Evolutionary conservation across 2,797 vertebrate genomes (phyloP).

Genomic region (Hypotaenidia okinawae): DNA sequence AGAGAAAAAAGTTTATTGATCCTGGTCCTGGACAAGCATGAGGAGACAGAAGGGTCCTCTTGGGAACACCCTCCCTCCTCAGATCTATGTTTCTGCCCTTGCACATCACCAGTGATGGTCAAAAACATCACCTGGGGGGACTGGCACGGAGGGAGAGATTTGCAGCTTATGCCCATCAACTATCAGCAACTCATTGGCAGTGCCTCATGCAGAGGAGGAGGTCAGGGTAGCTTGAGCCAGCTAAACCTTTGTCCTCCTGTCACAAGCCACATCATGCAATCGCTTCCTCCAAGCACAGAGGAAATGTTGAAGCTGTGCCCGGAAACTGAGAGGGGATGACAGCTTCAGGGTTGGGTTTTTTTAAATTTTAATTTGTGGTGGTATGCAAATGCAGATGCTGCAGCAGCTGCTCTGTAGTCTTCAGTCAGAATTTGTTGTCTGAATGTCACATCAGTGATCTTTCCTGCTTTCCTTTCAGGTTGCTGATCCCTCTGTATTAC

Average conservation of each 20-base stretch:
- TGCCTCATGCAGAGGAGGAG: neutral
- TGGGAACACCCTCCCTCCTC: neutral
- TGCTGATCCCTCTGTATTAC: neutral
- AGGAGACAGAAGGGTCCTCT: neutral
- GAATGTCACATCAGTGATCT: neutral
- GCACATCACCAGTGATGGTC: neutral
- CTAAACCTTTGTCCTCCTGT: neutral
- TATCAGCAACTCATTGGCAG: accelerated
- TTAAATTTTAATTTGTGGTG: neutral
- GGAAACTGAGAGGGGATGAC: neutral
- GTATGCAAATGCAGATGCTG: conserved; percentile 8
- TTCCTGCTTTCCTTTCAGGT: neutral
- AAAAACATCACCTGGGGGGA: neutral
- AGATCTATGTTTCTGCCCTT: neutral
- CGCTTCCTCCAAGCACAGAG: neutral
- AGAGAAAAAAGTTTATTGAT: neutral
- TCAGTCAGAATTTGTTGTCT: neutral
- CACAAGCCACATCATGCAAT: neutral
- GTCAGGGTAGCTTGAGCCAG: neutral
- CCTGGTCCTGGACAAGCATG: neutral
- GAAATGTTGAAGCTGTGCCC: accelerated
- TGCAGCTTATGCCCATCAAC: neutral
- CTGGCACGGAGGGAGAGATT: too few species aligned
- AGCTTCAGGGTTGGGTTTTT: neutral
- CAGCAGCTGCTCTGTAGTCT: neutral